Base-by-base conservation (phyloP, 2,888 invertebrate species). In the Endotricha flammealis region DNA sequence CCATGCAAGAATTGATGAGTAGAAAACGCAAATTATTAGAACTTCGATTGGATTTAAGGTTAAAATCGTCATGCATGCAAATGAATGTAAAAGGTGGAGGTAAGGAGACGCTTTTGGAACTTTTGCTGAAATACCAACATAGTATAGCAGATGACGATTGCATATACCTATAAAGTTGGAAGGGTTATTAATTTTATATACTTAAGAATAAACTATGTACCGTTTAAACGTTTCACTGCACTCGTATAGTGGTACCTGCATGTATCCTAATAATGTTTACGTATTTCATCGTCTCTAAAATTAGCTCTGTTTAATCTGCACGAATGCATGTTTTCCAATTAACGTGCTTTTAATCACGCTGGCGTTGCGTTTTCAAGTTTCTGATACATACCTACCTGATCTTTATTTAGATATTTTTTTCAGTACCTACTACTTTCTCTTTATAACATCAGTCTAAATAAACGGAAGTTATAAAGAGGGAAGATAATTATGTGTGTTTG, bases 11-110 rank as follows among this genome's bases (percentile, higher is more conserved):
- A 2, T 23, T 23, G 23, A n/a, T 23, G n/a, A 23, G 10, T 23
- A 23, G 23, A 23, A 23, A 23, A 23, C 23, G 23, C 23, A 23
- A 23, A 10, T 23, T 23, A 23, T 23, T 23, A 23, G 23, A 23
- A 23, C 23, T 23, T 23, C 23, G 23, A 23, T n/a, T 9, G n/a
- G 23, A 23, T 23, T 23, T 23, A 2, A 23, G 23, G 23, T 23
- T 23, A 23, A 23, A 23, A 23, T 23, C 23, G 23, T 23, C 23
- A 4, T 23, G 23, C 23, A 23, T 23, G 23, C 23, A 23, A 23
- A 1, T 23, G 3, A 23, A 23, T 23, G 23, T 7, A 7, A n/a
- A n/a, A 23, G 23, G 23, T 23, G 23, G 23, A 23, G 23, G 23
- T 23, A 10, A 23, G 23, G 23, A 1, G n/a, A 1, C 1, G 8